Evolutionary conservation across 2,888 invertebrate species (phyloP).

Genomic region (Andrena praecox): DNA sequence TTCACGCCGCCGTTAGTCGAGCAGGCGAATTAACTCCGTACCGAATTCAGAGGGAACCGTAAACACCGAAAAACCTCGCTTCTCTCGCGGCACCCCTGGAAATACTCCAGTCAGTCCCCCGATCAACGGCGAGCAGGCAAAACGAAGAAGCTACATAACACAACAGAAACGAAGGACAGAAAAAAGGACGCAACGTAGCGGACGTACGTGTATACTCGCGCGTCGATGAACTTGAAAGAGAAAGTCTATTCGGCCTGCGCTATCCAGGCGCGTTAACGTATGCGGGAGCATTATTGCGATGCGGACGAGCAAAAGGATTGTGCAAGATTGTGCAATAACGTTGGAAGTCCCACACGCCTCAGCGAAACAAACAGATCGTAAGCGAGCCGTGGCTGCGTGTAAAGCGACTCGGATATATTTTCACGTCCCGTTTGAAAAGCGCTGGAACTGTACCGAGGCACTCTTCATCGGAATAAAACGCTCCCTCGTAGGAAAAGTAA

Average conservation of each 20-base stretch:
- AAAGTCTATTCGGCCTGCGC: constrained; percentile 57
- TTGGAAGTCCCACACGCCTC: constrained; percentile 60
- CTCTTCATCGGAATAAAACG: background rate
- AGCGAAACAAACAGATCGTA: constrained; percentile 60
- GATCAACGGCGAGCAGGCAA: background rate
- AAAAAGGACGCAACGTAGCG: constrained; percentile 13
- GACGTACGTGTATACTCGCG: constrained; percentile 12
- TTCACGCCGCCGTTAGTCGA: constrained; percentile 49
- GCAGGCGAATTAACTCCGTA: constrained; percentile 15
- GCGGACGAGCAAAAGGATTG: constrained; percentile 61
- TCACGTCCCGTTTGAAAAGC: constrained; percentile 9
- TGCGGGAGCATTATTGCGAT: constrained; percentile 65
- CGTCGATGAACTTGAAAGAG: constrained; percentile 66
- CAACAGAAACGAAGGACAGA: background rate
- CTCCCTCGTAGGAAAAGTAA: background rate
- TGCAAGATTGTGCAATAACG: constrained; percentile 71
- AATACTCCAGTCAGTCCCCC: background rate
- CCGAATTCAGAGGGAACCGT: constrained; percentile 5
- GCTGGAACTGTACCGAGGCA: constrained; percentile 7
- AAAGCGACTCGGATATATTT: constrained; percentile 15
- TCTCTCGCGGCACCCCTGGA: background rate
- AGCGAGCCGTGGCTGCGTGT: constrained; percentile 33
- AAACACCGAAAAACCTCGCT: background rate
- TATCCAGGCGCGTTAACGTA: constrained; percentile 47
- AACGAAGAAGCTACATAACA: too few relatives aligned